A percentile compares a stretch with the other conserved stretches of the same genome.
These are phyloP conservation scores for Rhabdomys pumilio DNA, from an alignment of 2,797 vertebrate genomes.

Conservation along the genomic window DNA sequence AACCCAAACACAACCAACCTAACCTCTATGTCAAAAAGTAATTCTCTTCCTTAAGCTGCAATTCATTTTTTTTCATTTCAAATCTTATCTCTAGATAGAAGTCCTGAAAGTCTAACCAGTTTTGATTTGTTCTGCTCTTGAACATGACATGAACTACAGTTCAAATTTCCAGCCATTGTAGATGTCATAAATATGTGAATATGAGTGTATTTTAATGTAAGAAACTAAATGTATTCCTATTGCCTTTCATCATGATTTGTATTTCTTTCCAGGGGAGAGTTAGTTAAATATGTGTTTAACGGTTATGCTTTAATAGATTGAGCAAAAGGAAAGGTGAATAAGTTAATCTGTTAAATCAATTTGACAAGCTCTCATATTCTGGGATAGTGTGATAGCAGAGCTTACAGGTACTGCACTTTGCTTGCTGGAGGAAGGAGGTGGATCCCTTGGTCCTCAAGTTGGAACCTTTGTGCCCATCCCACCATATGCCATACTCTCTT, in stretches of 20 bases:
- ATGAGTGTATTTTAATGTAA: not conserved
- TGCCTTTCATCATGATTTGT: not conserved
- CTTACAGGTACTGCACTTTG: not conserved
- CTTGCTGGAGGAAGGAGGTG: not conserved
- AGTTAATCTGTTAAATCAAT: not conserved
- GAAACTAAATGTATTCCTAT: constrained; percentile 2
- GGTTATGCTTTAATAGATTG: not conserved
- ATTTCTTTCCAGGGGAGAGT: not conserved
- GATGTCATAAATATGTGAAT: constrained; percentile 15
- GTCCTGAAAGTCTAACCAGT: constrained; percentile 46
- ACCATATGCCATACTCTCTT: not conserved
- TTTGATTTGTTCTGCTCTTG: constrained; percentile 53
- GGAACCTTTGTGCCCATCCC: not conserved
- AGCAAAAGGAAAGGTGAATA: not conserved
- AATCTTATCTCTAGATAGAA: constrained; percentile 39
- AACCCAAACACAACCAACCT: not conserved
- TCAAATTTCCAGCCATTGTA: constrained; percentile 22
- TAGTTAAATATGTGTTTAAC: not conserved
- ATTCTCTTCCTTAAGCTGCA: constrained; percentile 48
- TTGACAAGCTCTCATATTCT: not conserved
- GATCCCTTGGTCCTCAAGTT: not conserved
- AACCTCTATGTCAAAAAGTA: constrained; percentile 54
- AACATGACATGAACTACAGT: not conserved
- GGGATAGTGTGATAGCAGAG: not conserved
- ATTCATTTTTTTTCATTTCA: constrained; percentile 30